Evolutionary conservation across 2,797 vertebrate genomes (phyloP).

Genomic region (Leptoclinus maculatus): DNA sequence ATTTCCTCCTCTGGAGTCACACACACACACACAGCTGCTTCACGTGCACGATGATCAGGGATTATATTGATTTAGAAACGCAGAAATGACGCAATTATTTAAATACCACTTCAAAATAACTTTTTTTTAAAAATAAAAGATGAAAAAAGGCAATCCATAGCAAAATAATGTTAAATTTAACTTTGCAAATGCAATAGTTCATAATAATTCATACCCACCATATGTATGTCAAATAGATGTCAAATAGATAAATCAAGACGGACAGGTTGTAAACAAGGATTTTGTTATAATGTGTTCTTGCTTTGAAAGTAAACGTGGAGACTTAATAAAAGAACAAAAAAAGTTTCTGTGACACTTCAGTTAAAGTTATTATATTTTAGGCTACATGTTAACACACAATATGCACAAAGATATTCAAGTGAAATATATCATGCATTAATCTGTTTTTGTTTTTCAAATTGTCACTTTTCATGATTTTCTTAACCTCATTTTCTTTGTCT

Average conservation of each 20-base stretch:
- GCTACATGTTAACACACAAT: background rate
- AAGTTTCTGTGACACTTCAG: background rate
- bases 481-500: background rate
- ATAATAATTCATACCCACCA: background rate
- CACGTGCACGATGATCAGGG: background rate
- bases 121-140: background rate
- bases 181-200: background rate
- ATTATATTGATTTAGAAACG: background rate
- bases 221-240: background rate
- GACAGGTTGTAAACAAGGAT: background rate
- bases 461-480: background rate
- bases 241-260: background rate
- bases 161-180: background rate
- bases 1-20: slow-evolving; percentile 20
- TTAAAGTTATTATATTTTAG: background rate
- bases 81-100: background rate
- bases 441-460: background rate
- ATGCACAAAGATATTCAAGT: background rate
- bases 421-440: background rate
- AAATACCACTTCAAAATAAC: background rate
- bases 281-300: background rate
- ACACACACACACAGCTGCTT: background rate
- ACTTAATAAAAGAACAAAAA: background rate
- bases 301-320: background rate
- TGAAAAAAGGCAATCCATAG: background rate